Evolutionary conservation across 2,113 vertebrate species (phyloP), one percentile per base, ranked within the genome.

Genomic region (Xerus inauris): DNA sequence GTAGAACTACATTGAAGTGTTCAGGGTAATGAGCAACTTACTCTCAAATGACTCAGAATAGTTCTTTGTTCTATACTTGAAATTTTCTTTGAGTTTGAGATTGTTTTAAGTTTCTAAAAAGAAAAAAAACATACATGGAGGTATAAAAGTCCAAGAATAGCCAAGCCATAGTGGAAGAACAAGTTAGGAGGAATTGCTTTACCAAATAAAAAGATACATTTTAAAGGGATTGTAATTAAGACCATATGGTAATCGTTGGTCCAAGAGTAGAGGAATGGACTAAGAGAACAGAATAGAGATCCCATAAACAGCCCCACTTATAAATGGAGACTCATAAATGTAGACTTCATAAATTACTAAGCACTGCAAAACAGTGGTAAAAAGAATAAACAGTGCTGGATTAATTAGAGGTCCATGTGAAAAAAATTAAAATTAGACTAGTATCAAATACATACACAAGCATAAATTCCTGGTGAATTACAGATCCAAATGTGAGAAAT

Each of bases 291-390:
- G 42, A 71, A 67, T 13, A 22, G 64, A 92, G 89, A 35, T 76
- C 54, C 16, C 30, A 14, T 40, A 30, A 86, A 69, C 14, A 92
- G 35, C 19, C 40, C 67, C 65, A 62, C 20, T 64, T 80, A 38
- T 40, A 75, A 92, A 89, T 19, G 22, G 40, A 76, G 59, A 47
- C 47, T 42, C 83, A 75, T 89, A 92, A 92, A 92, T 88, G 49
- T 10, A 76, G 65, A 45, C 49, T 51, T 88, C 79, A 75, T 89
- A 92, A 92, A 92, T 89, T 88, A 92, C 88, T 49, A 45, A 45
- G 72, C 42, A 28, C 47, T 26, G 16, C 19, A 67, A 19, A 69
- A 54, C 14, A n/a, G 42, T 5, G 32, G n/a, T 7, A 1, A 51
- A 59, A 5, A 35, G 77, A 76, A 80, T 38, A 54, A 69, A 89